Conservation (phyloP, 35 echinoderm and acorn worm species). For the Patiria miniata region DNA sequence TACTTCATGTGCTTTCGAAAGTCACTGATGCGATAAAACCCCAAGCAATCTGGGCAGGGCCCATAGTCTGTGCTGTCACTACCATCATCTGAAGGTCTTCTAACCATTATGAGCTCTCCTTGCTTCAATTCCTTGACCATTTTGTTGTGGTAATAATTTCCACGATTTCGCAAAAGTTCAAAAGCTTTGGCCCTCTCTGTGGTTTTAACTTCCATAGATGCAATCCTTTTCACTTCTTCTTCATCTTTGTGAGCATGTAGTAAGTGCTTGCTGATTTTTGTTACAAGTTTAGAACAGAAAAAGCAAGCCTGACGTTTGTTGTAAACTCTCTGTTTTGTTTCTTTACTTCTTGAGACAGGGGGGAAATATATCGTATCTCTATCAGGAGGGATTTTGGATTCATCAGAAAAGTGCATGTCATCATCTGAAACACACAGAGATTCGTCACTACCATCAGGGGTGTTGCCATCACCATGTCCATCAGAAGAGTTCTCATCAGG, state of each 20-base stretch:
- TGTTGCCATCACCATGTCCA: background rate
- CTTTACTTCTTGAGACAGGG: background rate
- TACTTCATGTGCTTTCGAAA: constrained; percentile 28
- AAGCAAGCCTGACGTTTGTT: constrained; percentile 44
- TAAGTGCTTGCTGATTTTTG: constrained; percentile 37
- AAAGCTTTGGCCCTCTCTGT: constrained; percentile 19
- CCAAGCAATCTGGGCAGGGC: constrained; percentile 32
- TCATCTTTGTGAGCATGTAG: constrained; percentile 25
- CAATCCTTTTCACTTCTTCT: constrained; percentile 31
- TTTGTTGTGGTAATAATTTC: constrained; percentile 39
- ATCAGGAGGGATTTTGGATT: background rate
- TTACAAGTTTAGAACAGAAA: constrained; percentile 32
- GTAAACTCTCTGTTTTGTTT: constrained; percentile 15
- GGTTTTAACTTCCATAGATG: constrained; percentile 19
- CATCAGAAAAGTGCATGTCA: background rate
- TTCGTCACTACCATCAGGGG: background rate
- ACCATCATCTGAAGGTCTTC: constrained; percentile 25
- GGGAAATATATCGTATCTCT: background rate
- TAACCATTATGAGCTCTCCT: constrained; percentile 31
- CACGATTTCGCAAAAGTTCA: constrained; percentile 33
- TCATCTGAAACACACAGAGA: background rate
- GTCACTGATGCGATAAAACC: constrained; percentile 30
- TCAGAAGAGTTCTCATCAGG: background rate
- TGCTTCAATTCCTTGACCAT: background rate
- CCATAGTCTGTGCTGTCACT: constrained; percentile 19